These are phyloP conservation scores for Ondatra zibethicus DNA, from an alignment of 2,113 vertebrate species.

Conservation along the genomic window DNA sequence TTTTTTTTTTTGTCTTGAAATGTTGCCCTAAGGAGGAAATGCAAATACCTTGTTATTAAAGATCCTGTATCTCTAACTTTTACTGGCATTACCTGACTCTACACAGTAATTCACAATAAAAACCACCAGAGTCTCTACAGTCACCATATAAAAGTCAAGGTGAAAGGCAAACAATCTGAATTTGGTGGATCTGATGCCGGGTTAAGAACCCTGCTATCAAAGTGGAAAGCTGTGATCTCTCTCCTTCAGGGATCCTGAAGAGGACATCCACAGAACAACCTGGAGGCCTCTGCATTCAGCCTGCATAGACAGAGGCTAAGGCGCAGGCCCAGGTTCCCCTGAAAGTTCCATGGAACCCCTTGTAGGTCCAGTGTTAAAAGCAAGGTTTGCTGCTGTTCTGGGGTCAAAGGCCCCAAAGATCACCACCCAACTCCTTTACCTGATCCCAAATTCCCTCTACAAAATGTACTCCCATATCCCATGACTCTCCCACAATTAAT, in stretches of 20 bases:
- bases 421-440: neutral
- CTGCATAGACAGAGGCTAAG: neutral
- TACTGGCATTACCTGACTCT: accelerated
- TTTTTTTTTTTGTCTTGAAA: constrained; percentile 5
- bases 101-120: neutral
- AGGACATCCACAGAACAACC: neutral
- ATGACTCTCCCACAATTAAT: neutral
- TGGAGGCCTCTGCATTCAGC: too few species aligned
- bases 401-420: neutral
- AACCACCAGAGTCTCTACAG: neutral
- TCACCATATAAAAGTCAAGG: neutral
- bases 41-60: neutral
- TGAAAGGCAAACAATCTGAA: neutral
- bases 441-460: neutral
- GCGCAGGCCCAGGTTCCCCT: too few species aligned
- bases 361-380: neutral
- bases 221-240: neutral
- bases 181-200: too few species aligned
- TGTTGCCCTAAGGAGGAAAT: constrained; percentile 73
- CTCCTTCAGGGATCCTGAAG: neutral
- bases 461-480: neutral
- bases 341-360: neutral
- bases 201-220: neutral
- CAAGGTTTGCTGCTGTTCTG: too few species aligned
- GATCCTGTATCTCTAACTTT: accelerated